These are phyloP conservation scores for Enoplosus armatus DNA, from an alignment of 2,797 vertebrate genomes.

Conservation along the genomic window DNA sequence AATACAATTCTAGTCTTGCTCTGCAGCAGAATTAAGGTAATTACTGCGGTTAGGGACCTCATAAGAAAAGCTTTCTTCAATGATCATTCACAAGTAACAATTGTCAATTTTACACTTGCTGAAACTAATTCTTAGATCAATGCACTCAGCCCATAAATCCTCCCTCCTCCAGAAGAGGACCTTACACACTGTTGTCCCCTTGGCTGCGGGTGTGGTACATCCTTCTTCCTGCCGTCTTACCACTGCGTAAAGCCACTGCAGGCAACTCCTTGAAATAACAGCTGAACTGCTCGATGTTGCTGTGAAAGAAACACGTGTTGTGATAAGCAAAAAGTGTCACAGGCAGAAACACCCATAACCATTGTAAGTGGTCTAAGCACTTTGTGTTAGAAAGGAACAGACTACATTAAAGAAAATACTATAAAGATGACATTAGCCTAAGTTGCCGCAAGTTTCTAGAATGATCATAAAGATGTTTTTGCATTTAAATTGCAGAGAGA, in stretches of 20 bases:
- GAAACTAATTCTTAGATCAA: conserved; percentile 18
- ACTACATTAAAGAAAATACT: neutral
- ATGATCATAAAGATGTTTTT: too few species aligned
- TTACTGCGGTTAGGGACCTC: neutral
- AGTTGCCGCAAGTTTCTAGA: neutral
- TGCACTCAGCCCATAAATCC: conserved; percentile 32
- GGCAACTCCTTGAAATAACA: conserved; percentile 99
- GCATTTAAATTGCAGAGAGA: too few species aligned
- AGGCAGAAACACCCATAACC: neutral
- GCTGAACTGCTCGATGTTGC: conserved; percentile 98
- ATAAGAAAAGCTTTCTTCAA: neutral
- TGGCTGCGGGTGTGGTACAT: conserved; percentile 99
- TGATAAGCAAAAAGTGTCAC: neutral
- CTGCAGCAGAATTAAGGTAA: neutral
- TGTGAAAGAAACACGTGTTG: conserved; percentile 71
- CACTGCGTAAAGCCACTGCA: conserved; percentile 95
- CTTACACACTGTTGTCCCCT: conserved; percentile 98
- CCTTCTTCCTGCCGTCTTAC: conserved; percentile 95
- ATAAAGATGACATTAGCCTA: neutral
- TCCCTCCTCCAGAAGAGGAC: conserved; percentile 72
- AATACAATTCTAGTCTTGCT: neutral
- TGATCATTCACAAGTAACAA: neutral
- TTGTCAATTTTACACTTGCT: conserved; percentile 11
- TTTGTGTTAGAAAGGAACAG: neutral
- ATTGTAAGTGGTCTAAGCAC: neutral